Evolutionary conservation across 2,888 invertebrate genomes (phyloP).

Genomic region (Hybos culiciformis): DNA sequence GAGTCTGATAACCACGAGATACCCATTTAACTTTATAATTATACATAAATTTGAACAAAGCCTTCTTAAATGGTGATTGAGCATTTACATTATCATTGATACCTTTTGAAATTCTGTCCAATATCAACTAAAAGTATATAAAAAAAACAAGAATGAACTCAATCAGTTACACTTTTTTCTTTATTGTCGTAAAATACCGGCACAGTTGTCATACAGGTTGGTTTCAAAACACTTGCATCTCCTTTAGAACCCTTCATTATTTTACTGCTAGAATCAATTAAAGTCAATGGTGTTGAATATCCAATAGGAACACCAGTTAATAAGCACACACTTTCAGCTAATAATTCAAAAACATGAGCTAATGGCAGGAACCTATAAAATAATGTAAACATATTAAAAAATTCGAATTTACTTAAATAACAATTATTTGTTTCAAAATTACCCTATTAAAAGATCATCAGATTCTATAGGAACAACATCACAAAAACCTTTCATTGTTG

Average conservation of each 20-base stretch:
- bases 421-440: slow-evolving; percentile 10
- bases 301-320: slow-evolving; percentile 84
- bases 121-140: slow-evolving; percentile 55
- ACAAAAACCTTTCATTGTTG: slow-evolving; percentile 66
- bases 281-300: slow-evolving; percentile 89
- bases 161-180: neutral
- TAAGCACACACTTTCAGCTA: slow-evolving; percentile 77
- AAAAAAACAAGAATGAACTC: neutral
- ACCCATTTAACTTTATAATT: slow-evolving; percentile 82
- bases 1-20: slow-evolving; percentile 68
- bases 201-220: slow-evolving; percentile 92
- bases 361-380: slow-evolving; percentile 71
- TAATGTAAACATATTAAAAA: too few relatives aligned
- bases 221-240: slow-evolving; percentile 79
- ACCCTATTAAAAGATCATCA: slow-evolving; percentile 72
- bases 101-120: slow-evolving; percentile 95
- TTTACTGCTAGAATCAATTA: slow-evolving; percentile 86
- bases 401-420: neutral
- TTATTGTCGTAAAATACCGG: slow-evolving; percentile 51
- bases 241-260: slow-evolving; percentile 91
- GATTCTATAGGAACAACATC: slow-evolving; percentile 58
- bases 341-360: slow-evolving; percentile 92
- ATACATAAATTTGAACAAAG: slow-evolving; percentile 88
- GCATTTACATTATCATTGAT: slow-evolving; percentile 87
- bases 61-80: slow-evolving; percentile 62